phyloP scores from a whole-genome alignment of 2,113 vertebrate species.

The Ageneiosus marmoratus region DNA sequence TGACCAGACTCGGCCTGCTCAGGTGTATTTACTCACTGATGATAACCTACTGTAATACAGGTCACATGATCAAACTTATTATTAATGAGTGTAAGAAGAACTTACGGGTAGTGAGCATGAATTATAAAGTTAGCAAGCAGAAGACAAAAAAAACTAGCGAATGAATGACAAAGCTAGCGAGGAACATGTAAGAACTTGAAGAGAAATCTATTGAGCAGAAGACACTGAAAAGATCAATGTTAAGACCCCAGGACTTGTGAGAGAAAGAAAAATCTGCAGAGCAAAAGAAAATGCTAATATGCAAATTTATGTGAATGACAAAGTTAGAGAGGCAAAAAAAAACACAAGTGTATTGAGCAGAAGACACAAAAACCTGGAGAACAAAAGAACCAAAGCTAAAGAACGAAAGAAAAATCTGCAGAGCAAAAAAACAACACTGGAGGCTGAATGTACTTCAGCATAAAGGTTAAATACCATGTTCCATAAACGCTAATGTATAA shows the following conservation, averaged over 20 bases:
- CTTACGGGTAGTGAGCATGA: not conserved
- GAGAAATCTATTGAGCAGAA: too few species aligned
- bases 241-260: too few species aligned
- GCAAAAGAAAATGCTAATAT: too few species aligned
- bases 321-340: not conserved
- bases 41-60: not conserved
- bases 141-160: not conserved
- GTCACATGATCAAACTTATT: not conserved
- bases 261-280: too few species aligned
- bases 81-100: not conserved
- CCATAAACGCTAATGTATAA: not conserved
- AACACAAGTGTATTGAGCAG: not conserved
- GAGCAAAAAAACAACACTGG: not conserved
- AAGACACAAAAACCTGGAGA: not conserved
- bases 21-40: too few species aligned
- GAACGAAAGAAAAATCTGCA: not conserved
- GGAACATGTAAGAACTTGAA: not conserved
- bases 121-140: not conserved
- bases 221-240: too few species aligned
- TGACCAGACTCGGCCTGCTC: too few species aligned
- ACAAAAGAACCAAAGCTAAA: not conserved
- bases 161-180: not conserved
- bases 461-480: not conserved
- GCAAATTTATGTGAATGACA: too few species aligned
- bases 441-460: not conserved